phyloP scores from a whole-genome alignment of 2,113 vertebrate species.

The Beaufortia kweichowensis region DNA sequence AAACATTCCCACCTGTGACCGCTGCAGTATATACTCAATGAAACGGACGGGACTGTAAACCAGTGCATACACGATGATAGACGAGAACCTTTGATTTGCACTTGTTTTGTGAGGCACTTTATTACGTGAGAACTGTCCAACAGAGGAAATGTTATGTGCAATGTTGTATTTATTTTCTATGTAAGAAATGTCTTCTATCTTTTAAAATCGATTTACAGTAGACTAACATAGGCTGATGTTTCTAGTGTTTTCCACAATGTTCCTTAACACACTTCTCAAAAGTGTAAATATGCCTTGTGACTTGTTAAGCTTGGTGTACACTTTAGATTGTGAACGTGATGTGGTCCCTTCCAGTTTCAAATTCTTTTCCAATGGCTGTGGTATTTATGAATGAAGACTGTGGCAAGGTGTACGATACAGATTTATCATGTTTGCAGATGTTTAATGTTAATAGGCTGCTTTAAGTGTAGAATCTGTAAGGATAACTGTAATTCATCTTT shows the following conservation, averaged over 20 bases:
- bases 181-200: constrained; percentile 18
- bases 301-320: constrained; percentile 27
- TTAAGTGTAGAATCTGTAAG: constrained; percentile 8
- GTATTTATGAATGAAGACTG: constrained; percentile 20
- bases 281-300: constrained; percentile 38
- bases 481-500: constrained; percentile 24
- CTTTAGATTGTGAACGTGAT: constrained; percentile 37
- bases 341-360: constrained; percentile 20
- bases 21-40: constrained; percentile 15
- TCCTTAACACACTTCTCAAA: constrained; percentile 46
- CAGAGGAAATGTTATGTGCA: constrained; percentile 45
- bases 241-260: constrained; percentile 36
- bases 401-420: constrained; percentile 16
- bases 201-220: constrained; percentile 9
- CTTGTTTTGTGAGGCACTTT: constrained; percentile 58
- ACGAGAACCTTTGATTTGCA: constrained; percentile 56
- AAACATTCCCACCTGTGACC: constrained; percentile 28
- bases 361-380: background rate
- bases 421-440: constrained; percentile 9
- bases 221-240: constrained; percentile 27
- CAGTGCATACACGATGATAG: constrained; percentile 41
- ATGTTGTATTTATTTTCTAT: constrained; percentile 44
- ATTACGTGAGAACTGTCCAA: constrained; percentile 29
- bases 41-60: constrained; percentile 40
- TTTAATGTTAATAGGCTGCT: constrained; percentile 13